Conservation (phyloP, 1,140 invertebrate species). For the Macrocentrus cingulum region DNA sequence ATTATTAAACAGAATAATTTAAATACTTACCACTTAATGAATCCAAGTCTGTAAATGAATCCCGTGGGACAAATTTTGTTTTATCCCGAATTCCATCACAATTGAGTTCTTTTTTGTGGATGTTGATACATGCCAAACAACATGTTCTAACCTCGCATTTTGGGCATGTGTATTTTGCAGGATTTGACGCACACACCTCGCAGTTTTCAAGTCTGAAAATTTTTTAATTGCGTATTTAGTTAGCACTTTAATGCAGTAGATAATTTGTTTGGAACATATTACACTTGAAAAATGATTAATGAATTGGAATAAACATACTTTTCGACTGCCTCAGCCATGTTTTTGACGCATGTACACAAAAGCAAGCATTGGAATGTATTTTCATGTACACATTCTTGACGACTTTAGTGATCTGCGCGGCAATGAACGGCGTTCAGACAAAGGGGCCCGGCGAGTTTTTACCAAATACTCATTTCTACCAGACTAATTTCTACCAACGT, state of each 20-base stretch:
- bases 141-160: conserved; percentile 86
- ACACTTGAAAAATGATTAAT: background rate
- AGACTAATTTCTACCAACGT: too few species aligned
- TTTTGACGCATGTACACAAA: too few species aligned
- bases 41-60: conserved; percentile 73
- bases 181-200: conserved; percentile 69
- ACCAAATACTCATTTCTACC: too few species aligned
- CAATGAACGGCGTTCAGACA: too few species aligned
- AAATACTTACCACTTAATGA: conserved; percentile 64
- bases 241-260: background rate
- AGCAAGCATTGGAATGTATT: too few species aligned
- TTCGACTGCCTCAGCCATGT: background rate
- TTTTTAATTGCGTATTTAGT: background rate
- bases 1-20: too few species aligned
- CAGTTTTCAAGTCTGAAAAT: conserved; percentile 67
- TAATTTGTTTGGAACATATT: background rate
- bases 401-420: too few species aligned
- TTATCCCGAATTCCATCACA: conserved; percentile 81
- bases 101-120: conserved; percentile 78
- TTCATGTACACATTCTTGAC: too few species aligned
- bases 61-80: conserved; percentile 73
- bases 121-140: conserved; percentile 74
- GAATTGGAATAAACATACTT: background rate
- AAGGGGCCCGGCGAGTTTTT: too few species aligned
- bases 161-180: conserved; percentile 84